These are phyloP conservation scores for Machaerirhynchus nigripectus DNA, from an alignment of 2,113 vertebrate species.

Conservation along the genomic window DNA sequence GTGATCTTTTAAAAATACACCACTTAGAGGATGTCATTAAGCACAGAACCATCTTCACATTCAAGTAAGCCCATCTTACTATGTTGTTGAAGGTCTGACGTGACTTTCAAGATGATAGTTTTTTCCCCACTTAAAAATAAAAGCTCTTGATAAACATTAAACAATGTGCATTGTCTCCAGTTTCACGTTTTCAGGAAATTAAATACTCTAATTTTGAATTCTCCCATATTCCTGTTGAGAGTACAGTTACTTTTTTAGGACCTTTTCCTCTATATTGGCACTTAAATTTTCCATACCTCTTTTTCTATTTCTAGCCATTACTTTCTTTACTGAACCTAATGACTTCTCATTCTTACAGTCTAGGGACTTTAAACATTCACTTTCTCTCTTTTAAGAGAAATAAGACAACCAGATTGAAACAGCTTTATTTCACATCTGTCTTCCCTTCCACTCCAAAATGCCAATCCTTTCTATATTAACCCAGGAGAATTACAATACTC, in stretches of 20 bases:
- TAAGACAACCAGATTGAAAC: not conserved
- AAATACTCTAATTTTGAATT: not conserved
- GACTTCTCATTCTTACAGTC: not conserved
- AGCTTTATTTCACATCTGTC: not conserved
- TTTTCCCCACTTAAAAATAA: not conserved
- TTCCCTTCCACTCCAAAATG: not conserved
- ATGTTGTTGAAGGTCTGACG: not conserved
- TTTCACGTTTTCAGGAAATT: not conserved
- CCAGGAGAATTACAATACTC: not conserved
- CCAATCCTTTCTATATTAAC: not conserved
- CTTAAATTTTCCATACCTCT: not conserved
- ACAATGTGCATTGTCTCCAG: not conserved
- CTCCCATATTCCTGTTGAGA: not conserved
- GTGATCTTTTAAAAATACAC: not conserved
- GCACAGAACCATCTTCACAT: not conserved
- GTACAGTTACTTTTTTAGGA: not conserved
- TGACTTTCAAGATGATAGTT: not conserved
- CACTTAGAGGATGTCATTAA: not conserved
- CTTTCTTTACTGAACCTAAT: not conserved
- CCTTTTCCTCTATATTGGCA: not conserved
- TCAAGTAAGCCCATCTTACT: not conserved
- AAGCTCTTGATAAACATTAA: not conserved
- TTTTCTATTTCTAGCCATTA: not conserved
- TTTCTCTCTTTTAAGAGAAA: not conserved
- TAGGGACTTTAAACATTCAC: not conserved